Base-by-base conservation (phyloP, 2,888 invertebrate species). In the Chromoteleia sp. region DNA sequence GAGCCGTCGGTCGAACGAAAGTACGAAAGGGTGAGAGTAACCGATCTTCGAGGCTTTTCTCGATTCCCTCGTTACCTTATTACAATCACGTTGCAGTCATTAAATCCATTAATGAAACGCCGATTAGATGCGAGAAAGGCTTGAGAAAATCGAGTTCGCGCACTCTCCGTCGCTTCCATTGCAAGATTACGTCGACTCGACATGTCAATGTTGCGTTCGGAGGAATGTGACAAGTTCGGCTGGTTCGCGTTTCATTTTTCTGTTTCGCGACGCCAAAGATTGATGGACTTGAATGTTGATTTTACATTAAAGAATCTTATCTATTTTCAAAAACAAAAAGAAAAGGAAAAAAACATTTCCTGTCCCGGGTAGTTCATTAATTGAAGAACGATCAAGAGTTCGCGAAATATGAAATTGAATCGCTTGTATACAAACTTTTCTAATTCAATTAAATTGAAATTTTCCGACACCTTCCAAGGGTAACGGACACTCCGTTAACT, bases 81-180 rank as follows among this genome's bases (percentile, higher is more conserved):
- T 74, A 65, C 36, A 65, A 65, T 65, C 48, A 17, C 45, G 12
- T 36, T 45, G 15, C 21, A 63, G 54, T 25, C 54, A 14, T 15
- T 59, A 30, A 73, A 43, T 67, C 41, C 33, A 45, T 75, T 63
- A 65, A 67, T 58, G 50, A 74, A 74, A 65, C 41, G 45, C 10
- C 36, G 30, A 8, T 41, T 33, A 50, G 5, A 33, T 8, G 41
- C 45, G 48, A 59, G 59, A 75, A 75, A 58, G 39, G 6, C 30
- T 15, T 67, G 67, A 43, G 65, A 63, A 73, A 75, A 67, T 59
- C 39, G 54, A 15, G 36, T 58, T 65, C 65, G 15, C 67, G 25
- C 39, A 29, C 29, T 75, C 25, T 39, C 12, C 15, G 17, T 10
- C 17, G 29, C 25, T 74, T 36, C 39, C 10, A 67, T 67, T 67